Evolutionary conservation across 2,888 invertebrate species (phyloP), one percentile per base, ranked within the genome.

Genomic region (Torymus tubicola): DNA sequence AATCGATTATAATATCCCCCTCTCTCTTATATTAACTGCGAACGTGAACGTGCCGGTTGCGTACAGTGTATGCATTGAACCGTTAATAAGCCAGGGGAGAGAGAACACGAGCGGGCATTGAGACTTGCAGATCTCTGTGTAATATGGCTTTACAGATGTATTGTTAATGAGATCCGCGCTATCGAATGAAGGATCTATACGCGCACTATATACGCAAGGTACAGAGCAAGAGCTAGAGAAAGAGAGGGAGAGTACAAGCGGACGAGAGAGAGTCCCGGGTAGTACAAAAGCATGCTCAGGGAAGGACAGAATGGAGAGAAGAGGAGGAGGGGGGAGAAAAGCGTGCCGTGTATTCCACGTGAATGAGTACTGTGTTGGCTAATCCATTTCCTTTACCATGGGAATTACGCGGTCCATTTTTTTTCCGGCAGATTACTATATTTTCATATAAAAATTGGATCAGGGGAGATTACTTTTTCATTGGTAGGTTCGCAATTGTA

Each of bases 181-280:
- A 74, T 74, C 74, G 18, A 74, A 74, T 65, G 31, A 58, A 50
- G 31, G 65, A 74, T 74, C 65, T 58, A 18, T 50, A 42, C 42
- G 42, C 42, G 42, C 1, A 8, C 42, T 42, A 8, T 42, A 42
- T 8, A 42, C 42, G 8, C 42, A 8, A 8, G 42, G 42, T 8
- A 42, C 42, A 10, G 57, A 65, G 24, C 12, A n/a, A 71, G 61
- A 13, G 16, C 42, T 14, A 12, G 60, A 70, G 60, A 70, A 12
- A 14, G 31, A 31, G 31, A 8, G 42, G 57, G 24, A n/a, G 70
- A 70, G 13, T 10, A 13, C 42, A 21, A 21, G 16, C 1, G 14
- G 10, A 8, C 5, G 42, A 5, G 0, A 42, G 42, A 42, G 42
- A 42, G 42, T 42, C 42, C 52, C 13, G 21, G 10, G 8, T 8